Evolutionary conservation across 2,113 vertebrate species (phyloP), one percentile per base, ranked within the genome.

Genomic region (Capra hircus): DNA sequence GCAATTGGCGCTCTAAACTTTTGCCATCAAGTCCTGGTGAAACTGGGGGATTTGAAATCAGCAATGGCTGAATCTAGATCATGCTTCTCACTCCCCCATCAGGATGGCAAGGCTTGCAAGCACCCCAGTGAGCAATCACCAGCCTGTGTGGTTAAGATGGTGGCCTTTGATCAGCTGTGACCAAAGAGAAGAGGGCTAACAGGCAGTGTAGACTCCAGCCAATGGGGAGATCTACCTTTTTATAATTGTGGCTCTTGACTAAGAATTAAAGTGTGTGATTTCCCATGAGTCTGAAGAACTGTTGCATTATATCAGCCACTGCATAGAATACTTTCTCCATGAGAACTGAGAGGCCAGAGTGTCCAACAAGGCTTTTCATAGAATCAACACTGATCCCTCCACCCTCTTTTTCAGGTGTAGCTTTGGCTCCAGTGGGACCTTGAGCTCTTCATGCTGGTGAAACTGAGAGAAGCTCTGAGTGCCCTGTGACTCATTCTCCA

Each of bases 401-500:
- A 14, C 21, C 48, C 6, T 25, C 30, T 90, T 25, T 25, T 83
- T 57, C 28, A 14, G 33, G 28, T 7, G 90, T 52, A 45, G 28
- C 16, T 84, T 48, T 84, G 60, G 23, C 19, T 74, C 40, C 82
- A 9, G 1, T 2, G 23, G 15, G n/a, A 19, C n/a, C 64, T 86
- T 78, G 43, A 14, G 0, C 21, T 43, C 48, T 25, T 50, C 53
- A 40, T 33, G 25, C 77, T 88, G 59, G 17, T 17, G 15, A 88
- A 90, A 27, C 28, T 6, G 2, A 21, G 33, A 84, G 84, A 88
- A 95, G 80, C 92, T 12, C 7, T 30, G n/a, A 74, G 86, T 48
- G 94, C 96, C 59, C 86, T 96, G 93, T 97, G 95, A 98, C 98
- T 93, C 43, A 0, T 25, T 17, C 43, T 83, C 64, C 94, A 96